These are phyloP conservation scores for Pagrus major DNA, from an alignment of 2,113 vertebrate genomes.

Conservation along the genomic window DNA sequence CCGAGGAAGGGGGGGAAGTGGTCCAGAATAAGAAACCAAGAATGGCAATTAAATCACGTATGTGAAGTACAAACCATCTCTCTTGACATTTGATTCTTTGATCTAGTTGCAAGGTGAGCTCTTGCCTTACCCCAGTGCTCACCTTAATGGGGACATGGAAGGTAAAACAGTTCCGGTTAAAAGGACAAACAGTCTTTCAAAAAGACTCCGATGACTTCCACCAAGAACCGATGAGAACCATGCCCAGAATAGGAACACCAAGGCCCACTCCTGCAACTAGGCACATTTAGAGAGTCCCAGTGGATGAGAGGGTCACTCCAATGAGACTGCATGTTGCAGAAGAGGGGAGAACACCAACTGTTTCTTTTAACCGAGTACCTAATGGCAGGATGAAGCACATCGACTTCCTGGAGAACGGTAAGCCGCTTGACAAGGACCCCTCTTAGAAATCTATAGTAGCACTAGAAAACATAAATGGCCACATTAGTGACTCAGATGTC, in stretches of 20 bases:
- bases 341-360: slow-evolving; percentile 28
- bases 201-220: slow-evolving; percentile 51
- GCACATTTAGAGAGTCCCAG: slow-evolving; percentile 62
- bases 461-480: slow-evolving; percentile 7
- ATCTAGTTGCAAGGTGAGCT: background rate
- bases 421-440: background rate
- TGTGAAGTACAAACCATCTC: background rate
- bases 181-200: slow-evolving; percentile 51
- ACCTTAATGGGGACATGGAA: slow-evolving; percentile 19
- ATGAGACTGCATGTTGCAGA: slow-evolving; percentile 41
- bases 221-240: slow-evolving; percentile 29
- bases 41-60: background rate
- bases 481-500: slow-evolving; percentile 3
- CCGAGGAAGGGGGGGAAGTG: no score
- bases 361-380: slow-evolving; percentile 28
- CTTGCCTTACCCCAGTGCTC: background rate
- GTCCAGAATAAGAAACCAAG: background rate
- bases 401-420: background rate
- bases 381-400: background rate
- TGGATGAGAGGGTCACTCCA: slow-evolving; percentile 58
- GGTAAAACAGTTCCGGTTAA: slow-evolving; percentile 37
- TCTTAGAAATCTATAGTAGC: background rate
- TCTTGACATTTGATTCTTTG: background rate
- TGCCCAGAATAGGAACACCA: slow-evolving; percentile 39
- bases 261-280: slow-evolving; percentile 43